Percentiles rank a stretch among this genome's conserved stretches.
Evolutionary conservation across 2,113 vertebrate genomes (phyloP).

Genomic region (Bubo bubo): DNA sequence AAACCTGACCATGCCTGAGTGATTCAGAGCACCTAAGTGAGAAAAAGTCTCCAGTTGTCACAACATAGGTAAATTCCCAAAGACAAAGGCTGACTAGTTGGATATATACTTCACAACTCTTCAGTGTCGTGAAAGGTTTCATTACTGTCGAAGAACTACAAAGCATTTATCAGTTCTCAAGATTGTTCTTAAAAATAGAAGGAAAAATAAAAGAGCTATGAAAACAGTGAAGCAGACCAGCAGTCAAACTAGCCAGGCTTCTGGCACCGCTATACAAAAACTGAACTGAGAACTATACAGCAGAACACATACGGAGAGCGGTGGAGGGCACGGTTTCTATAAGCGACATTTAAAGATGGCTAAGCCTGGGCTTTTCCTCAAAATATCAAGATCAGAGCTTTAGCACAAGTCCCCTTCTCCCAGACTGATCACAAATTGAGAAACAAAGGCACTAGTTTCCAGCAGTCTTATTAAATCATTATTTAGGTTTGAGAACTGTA

Average conservation of each 20-base stretch:
- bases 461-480: neutral
- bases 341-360: neutral
- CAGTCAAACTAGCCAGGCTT: neutral
- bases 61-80: neutral
- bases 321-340: neutral
- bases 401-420: neutral
- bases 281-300: neutral
- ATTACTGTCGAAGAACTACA: neutral
- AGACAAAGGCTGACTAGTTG: neutral
- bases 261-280: neutral
- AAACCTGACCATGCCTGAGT: neutral
- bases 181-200: neutral
- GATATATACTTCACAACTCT: neutral
- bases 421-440: neutral
- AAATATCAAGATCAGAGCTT: neutral
- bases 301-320: rapidly evolving
- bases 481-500: neutral
- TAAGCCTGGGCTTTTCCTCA: neutral
- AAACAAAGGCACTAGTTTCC: neutral
- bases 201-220: neutral
- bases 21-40: neutral
- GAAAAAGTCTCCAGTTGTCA: neutral
- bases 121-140: neutral
- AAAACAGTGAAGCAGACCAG: neutral
- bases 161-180: neutral